Base-by-base conservation (phyloP, 2,113 vertebrate genomes). In the Engystomops pustulosus region DNA sequence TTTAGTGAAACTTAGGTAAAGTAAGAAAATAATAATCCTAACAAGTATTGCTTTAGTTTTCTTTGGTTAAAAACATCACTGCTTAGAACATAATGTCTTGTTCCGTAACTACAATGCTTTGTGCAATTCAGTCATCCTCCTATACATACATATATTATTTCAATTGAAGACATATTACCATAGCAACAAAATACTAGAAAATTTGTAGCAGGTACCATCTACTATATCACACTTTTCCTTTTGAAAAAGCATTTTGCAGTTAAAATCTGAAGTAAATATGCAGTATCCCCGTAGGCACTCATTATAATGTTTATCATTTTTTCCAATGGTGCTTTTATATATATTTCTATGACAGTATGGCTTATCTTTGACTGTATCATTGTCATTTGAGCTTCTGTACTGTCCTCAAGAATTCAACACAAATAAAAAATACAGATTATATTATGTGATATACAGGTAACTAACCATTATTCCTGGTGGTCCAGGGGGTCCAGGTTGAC, bases 401-500 rank as follows among this genome's bases (percentile, higher is more conserved):
- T n/a, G n/a, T n/a, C n/a, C n/a, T n/a, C n/a, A n/a, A n/a, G n/a
- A n/a, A n/a, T n/a, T n/a, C n/a, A n/a, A n/a, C n/a, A n/a, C n/a
- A n/a, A n/a, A n/a, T n/a, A n/a, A n/a, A n/a, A n/a, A n/a, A n/a
- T n/a, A n/a, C n/a, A n/a, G n/a, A n/a, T 41, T 41, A 41, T 5
- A 41, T 41, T 41, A 41, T 41, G 8, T 41, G 8, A 41, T 41
- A 5, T 41, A 8, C 38, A 41, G 38, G 38, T 41, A 8, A 77
- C 74, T 93, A 91, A 98, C 98, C 68, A 91, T 53, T 78, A 90
- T 85, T 6, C 93, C 92, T 0, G 94, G 90, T 7, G 90, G 69
- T 7, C 89, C 95, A 27, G 95, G 88, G 51, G 92, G 88, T 70
- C 95, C 95, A 0, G 95, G 94, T 30, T 93, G 90, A 17, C 96